Evolutionary conservation across 2,888 invertebrate genomes (phyloP), one percentile per base, ranked within the genome.

Genomic region (Drosophila engyochracea): DNA sequence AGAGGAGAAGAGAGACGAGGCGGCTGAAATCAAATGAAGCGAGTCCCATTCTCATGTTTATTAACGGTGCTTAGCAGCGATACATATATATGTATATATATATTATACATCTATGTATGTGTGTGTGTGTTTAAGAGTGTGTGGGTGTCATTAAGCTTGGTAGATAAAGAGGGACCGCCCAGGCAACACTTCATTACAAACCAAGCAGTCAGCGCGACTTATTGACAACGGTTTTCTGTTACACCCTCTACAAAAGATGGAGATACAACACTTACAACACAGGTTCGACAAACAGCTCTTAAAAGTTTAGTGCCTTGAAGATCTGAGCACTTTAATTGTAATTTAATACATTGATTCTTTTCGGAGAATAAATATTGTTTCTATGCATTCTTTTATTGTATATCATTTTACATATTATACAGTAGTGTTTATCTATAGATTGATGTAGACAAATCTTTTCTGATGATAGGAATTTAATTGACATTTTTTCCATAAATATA

Each of bases 101-200:
- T 57, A 64, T 51, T 66, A 37, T 54, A 14, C 35, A 39, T 77
- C 16, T 73, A 59, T 67, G 19, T 19, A 16, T 16, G 30, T 61
- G 51, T 67, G 33, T 62, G 7, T 14, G n/a, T 4, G 41, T 70
- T 66, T 41, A 7, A 47, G 65, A 7, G 31, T 49, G 79, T 70
- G 85, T 83, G 89, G 89, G 85, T 90, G 89, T 90, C 90, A 89
- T 85, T 88, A 88, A 90, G 86, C 65, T 69, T 62, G 74, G 62
- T 72, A 89, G 89, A 85, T 85, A 85, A 90, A 89, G 47, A 47
- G 71, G 57, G 78, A 79, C 73, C 79, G 68, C 74, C 79, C 82
- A 74, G 68, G 72, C 80, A 74, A 80, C 80, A 80, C 80, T 79
- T 80, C 79, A 80, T 82, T 82, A 79, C 61, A 25, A 47, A 47